Evolutionary conservation across 2,113 vertebrate genomes (phyloP).

Genomic region (Macheiramphus alcinus): DNA sequence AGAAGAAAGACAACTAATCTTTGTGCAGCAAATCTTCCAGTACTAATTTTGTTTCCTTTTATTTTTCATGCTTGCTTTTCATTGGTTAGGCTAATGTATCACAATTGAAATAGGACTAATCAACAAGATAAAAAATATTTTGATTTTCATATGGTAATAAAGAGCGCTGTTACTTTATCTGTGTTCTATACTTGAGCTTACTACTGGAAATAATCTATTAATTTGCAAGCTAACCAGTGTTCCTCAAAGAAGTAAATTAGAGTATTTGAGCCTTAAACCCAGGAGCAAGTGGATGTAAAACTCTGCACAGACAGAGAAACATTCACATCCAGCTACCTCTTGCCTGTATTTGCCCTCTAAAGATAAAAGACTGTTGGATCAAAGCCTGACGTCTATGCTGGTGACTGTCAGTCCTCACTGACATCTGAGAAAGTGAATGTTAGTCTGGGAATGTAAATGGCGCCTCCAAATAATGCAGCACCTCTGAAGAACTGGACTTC

Average conservation of each 20-base stretch:
- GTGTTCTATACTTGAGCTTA: background rate
- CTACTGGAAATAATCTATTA: background rate
- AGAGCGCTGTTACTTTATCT: background rate
- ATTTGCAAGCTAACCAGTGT: background rate
- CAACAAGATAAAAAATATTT: background rate
- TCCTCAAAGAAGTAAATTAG: background rate
- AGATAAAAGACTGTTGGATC: background rate
- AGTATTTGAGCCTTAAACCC: background rate
- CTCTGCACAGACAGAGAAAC: background rate
- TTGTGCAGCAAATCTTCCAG: background rate
- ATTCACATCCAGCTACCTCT: background rate
- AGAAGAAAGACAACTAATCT: background rate
- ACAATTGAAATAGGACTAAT: background rate
- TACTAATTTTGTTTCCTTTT: background rate
- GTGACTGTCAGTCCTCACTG: background rate
- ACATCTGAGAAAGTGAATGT: slow-evolving; percentile 30
- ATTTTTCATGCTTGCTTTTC: background rate
- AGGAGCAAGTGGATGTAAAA: background rate
- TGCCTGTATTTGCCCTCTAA: background rate
- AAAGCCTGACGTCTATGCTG: background rate
- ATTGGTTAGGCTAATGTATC: background rate
- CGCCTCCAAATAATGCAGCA: slow-evolving; percentile 21
- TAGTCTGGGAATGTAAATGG: slow-evolving; percentile 23
- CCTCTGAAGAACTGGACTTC: background rate
- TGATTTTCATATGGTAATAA: background rate